Evolutionary conservation across 2,797 vertebrate species (phyloP), one percentile per base, ranked within the genome.

Genomic region (Nannoperca obscura): DNA sequence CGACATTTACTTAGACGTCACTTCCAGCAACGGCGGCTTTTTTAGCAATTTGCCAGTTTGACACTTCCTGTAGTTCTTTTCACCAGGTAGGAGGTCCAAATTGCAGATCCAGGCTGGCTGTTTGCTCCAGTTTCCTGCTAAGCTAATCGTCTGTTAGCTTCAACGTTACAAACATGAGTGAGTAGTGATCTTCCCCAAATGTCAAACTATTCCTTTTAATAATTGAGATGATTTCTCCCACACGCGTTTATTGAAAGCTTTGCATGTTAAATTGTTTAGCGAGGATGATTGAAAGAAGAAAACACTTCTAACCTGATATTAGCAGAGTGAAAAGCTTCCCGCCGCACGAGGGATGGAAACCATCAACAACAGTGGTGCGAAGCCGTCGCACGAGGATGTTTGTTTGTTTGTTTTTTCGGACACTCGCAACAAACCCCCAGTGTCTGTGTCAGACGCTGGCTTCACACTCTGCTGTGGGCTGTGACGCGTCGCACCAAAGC

Each of bases 321-420:
- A 62, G 58, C 60, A 60, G 64, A 57, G 67, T 20, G 42, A 74
- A 73, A 76, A 61, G 46, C 47, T 59, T 61, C 38, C 30, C 42
- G 42, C 30, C 42, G 72, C 54, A 54, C 66, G 53, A 65, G 19
- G 77, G 83, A 78, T 32, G 69, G 75, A 84, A 80, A 84, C 71
- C 20, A 60, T 50, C 22, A 79, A 67, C 50, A 32, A 67, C 50
- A 32, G 38, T 13, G 66, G 32, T 4, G 59, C 70, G 40, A 73
- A 71, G 71, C 52, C 12, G 19, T 53, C 52, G 44, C 24, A 38
- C 13, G 2, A 14, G 36, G 64, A 36, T 36, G 65, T 49, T 27
- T n/a, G n/a, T n/a, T n/a, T n/a, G n/a, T n/a, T n/a, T n/a, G n/a
- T 59, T 60, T 44, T 64, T 49, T 49, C 14, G 2, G 42, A 50